A percentile compares a stretch with the other conserved stretches of the same genome.
Conservation (phyloP, 2,888 invertebrate species). For the Caenorhabditis drosophilae region DNA sequence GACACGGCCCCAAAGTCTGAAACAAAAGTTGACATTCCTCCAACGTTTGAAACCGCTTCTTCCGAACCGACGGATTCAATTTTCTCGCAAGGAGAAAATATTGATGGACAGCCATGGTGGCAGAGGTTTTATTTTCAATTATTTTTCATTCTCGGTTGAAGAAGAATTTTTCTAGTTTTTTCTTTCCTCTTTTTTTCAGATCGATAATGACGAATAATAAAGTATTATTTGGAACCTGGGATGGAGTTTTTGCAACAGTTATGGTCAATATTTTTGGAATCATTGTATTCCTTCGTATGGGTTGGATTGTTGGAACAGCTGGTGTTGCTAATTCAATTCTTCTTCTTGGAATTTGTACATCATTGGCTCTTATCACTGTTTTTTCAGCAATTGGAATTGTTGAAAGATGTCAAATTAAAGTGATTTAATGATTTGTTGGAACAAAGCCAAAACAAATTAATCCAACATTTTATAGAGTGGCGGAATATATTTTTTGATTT, state of each 20-base stretch:
- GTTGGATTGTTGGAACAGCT: conserved; percentile 85
- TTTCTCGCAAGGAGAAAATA: conserved; percentile 53
- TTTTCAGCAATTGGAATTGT: conserved; percentile 94
- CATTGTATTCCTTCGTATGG: conserved; percentile 91
- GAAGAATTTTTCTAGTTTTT: not conserved
- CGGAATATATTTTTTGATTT: conserved; percentile 93
- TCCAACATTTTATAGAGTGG: conserved; percentile 82
- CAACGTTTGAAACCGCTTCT: not conserved
- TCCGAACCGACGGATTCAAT: conserved; percentile 62
- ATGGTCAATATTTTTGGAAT: conserved; percentile 97
- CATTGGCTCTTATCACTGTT: conserved; percentile 88
- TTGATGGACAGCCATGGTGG: conserved; percentile 59
- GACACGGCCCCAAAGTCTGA: not conserved
- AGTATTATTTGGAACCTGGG: conserved; percentile 94
- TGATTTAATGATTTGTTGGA: conserved; percentile 2
- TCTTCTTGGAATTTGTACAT: conserved; percentile 75
- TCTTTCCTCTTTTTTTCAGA: conserved; percentile 31
- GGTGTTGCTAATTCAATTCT: conserved; percentile 72
- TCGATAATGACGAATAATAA: conserved; percentile 95
- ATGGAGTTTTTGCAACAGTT: conserved; percentile 95
- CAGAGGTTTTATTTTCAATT: conserved; percentile 44
- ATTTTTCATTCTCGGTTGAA: not conserved
- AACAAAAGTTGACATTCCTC: too few species aligned
- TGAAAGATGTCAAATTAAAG: conserved; percentile 73
- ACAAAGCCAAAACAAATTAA: not conserved